These are phyloP conservation scores for Limanda limanda DNA, from an alignment of 2,113 vertebrate species.

Conservation along the genomic window DNA sequence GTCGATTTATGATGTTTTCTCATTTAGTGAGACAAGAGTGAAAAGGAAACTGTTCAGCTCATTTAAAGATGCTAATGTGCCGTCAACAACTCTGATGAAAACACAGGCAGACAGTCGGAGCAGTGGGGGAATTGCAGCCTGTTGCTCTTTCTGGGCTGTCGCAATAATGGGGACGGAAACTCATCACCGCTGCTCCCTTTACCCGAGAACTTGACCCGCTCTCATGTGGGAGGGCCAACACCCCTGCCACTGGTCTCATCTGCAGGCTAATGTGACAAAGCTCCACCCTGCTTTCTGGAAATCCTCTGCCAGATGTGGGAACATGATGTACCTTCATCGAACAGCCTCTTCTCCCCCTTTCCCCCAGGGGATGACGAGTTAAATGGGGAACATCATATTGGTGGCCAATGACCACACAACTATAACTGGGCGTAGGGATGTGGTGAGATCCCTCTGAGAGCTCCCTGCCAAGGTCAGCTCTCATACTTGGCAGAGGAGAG, in stretches of 20 bases:
- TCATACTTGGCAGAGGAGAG: slow-evolving; percentile 9
- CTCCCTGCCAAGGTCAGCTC: slow-evolving; percentile 12
- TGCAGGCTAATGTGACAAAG: slow-evolving; percentile 9
- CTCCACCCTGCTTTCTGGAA: slow-evolving; percentile 1
- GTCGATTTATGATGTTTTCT: slow-evolving; percentile 1
- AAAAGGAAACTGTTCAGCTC: not conserved
- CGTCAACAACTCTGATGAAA: no score
- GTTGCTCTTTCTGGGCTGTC: not conserved
- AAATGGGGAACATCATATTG: not conserved
- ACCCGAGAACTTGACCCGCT: not conserved
- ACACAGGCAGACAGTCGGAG: not conserved
- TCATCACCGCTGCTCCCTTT: slow-evolving; percentile 3
- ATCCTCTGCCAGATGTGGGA: slow-evolving; percentile 18
- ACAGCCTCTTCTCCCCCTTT: not conserved
- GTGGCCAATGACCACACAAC: not conserved
- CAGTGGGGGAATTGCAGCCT: not conserved
- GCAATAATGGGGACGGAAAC: not conserved
- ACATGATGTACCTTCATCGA: slow-evolving; percentile 2
- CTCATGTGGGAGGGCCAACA: not conserved
- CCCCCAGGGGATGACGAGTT: slow-evolving; percentile 16
- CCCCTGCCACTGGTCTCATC: slow-evolving; percentile 15
- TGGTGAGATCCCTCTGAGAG: slow-evolving; percentile 9
- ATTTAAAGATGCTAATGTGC: not conserved
- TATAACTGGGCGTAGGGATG: not conserved
- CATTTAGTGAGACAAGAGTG: not conserved